Evolutionary conservation across 2,888 invertebrate species (phyloP), one percentile per base, ranked within the genome.

Genomic region (Rotaria magnacalcarata): DNA sequence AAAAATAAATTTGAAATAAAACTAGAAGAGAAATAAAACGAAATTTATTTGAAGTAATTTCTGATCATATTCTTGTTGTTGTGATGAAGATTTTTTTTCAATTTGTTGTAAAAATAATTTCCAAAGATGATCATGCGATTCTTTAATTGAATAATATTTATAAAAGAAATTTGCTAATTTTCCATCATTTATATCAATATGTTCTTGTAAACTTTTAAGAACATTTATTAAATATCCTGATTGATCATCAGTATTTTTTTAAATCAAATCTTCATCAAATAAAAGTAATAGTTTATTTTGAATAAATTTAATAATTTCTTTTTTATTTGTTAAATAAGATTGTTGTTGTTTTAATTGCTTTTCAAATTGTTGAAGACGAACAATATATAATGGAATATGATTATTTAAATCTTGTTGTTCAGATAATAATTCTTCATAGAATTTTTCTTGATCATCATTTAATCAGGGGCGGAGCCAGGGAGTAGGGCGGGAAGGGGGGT

Each of bases 381-480:
- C 94, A 84, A 94, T 93, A 90, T 96, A 94, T 7, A 95, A 93
- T 21, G 94, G 94, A 85, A 95, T 90, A 92, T 94, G 94, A 85
- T 94, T 94, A 91, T 94, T 94, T 88, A 93, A 93, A 84, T 93
- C 93, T 88, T 93, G 80, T 34, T 87, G 90, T 67, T 67, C 67
- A 67, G 0, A 2, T 67, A 67, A 5, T 87, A 95, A 90, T 89
- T 95, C 95, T 87, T 94, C 94, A 90, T 95, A 96, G 86, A 96
- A 91, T 85, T 93, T 74, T 74, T 88, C 86, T 41, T 89, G 87
- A 60, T 89, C 87, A 50, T 89, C 89, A 54, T 1, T 67, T 27
- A 67, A 67, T 67, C 67, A n/a, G n/a, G n/a, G n/a, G n/a, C n/a
- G n/a, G n/a, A n/a, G n/a, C n/a, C n/a, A n/a, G n/a, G n/a, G n/a